Evolutionary conservation across 2,797 vertebrate genomes (phyloP).

Genomic region (Onychomys torridus): DNA sequence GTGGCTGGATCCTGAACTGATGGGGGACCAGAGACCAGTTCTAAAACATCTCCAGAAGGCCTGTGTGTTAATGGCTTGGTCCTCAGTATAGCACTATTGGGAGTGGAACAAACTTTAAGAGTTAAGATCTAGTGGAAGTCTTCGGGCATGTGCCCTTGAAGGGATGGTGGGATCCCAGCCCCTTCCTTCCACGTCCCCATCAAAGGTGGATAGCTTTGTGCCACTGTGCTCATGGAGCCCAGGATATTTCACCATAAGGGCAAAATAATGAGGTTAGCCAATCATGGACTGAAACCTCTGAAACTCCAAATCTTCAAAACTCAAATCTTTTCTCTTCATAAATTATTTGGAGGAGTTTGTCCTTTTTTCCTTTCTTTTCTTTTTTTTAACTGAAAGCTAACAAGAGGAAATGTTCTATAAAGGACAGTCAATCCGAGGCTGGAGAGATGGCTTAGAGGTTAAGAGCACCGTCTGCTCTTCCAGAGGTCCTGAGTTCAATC

Average conservation of each 20-base stretch:
- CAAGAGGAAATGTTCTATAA: neutral
- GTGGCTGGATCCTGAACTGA: neutral
- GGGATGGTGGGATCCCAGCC: neutral
- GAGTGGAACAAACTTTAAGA: neutral
- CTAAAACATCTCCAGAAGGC: neutral
- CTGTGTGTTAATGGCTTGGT: neutral
- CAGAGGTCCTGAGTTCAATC: too few species aligned
- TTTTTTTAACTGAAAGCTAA: neutral
- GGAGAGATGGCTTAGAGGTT: too few species aligned
- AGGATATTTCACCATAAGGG: neutral
- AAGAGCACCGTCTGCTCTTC: too few species aligned
- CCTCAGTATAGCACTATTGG: neutral
- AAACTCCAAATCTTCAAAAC: neutral
- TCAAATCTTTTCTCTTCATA: neutral
- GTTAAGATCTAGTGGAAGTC: neutral
- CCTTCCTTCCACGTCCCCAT: neutral
- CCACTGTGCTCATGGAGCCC: neutral
- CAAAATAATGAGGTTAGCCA: neutral
- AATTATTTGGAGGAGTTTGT: neutral
- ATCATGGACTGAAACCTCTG: neutral
- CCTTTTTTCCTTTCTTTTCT: neutral
- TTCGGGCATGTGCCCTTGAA: neutral
- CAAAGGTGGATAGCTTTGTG: neutral
- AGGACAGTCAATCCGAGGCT: neutral
- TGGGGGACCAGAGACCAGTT: neutral